These are phyloP conservation scores for Diaprepes abbreviatus DNA, from an alignment of 2,888 invertebrate genomes.

Conservation along the genomic window DNA sequence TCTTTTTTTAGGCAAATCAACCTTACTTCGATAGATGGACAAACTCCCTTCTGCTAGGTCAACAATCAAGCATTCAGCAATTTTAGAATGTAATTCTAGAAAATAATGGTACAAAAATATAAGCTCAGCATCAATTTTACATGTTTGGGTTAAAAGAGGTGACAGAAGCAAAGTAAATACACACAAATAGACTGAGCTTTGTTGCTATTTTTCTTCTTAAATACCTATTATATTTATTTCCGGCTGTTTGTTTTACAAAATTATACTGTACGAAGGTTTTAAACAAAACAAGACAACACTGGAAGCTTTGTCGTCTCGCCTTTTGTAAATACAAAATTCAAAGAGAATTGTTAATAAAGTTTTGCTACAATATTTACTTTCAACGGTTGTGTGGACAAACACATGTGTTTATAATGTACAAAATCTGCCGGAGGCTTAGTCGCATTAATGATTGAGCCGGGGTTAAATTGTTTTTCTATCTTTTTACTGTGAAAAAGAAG, in stretches of 20 bases:
- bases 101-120: no score
- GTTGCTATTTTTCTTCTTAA: background rate
- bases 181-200: background rate
- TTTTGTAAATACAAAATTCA: slow-evolving; percentile 37
- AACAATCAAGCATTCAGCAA: no score
- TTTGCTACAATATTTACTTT: slow-evolving; percentile 41
- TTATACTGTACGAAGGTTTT: slow-evolving; percentile 27
- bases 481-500: background rate
- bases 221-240: slow-evolving; percentile 12
- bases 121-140: no score
- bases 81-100: no score
- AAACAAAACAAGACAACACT: slow-evolving; percentile 31
- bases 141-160: no score
- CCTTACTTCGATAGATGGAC: no score
- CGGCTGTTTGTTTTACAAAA: slow-evolving; percentile 24
- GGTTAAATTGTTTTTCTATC: slow-evolving; percentile 21
- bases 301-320: slow-evolving; percentile 35
- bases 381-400: slow-evolving; percentile 27
- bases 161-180: no score
- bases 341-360: slow-evolving; percentile 44
- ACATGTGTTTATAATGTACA: slow-evolving; percentile 29
- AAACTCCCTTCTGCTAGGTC: no score
- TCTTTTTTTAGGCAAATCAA: no score
- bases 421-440: slow-evolving; percentile 5
- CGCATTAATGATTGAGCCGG: slow-evolving; percentile 25